Percentiles rank a stretch among this genome's conserved stretches.
These are phyloP conservation scores for Zaprionus obscuricornis DNA, from an alignment of 2,888 invertebrate genomes.

Conservation along the genomic window DNA sequence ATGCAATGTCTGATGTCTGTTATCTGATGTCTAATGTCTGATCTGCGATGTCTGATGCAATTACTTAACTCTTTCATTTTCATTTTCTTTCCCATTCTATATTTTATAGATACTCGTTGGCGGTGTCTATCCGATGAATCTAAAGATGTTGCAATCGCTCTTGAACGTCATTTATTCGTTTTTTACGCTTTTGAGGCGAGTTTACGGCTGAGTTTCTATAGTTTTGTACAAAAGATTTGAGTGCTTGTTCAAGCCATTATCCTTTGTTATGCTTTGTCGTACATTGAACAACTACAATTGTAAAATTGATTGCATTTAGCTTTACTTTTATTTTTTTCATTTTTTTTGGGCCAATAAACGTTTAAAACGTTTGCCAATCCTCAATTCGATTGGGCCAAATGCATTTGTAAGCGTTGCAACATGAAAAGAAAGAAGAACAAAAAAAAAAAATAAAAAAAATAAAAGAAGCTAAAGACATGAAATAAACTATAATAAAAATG, in stretches of 20 bases:
- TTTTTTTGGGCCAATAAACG: slow-evolving; percentile 62
- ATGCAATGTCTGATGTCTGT: too few species aligned
- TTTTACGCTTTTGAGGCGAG: slow-evolving; percentile 71
- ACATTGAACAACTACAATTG: slow-evolving; percentile 28
- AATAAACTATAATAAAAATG: slow-evolving; percentile 77
- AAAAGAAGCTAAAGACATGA: slow-evolving; percentile 26
- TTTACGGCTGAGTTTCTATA: slow-evolving; percentile 73
- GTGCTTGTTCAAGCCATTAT: slow-evolving; percentile 11
- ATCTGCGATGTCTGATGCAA: slow-evolving; percentile 12
- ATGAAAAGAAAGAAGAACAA: slow-evolving; percentile 13
- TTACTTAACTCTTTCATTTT: slow-evolving; percentile 9
- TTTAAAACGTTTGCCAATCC: slow-evolving; percentile 25
- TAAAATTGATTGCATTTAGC: slow-evolving; percentile 72
- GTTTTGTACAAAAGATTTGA: too few species aligned
- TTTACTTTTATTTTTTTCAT: too few species aligned
- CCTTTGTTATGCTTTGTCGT: slow-evolving; percentile 6
- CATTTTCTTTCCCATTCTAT: not conserved
- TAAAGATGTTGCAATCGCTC: slow-evolving; percentile 75
- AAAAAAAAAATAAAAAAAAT: not conserved
- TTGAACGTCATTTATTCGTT: slow-evolving; percentile 76
- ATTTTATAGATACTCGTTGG: slow-evolving; percentile 74
- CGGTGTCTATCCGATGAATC: slow-evolving; percentile 76
- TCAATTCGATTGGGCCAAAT: slow-evolving; percentile 47
- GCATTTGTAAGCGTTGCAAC: slow-evolving; percentile 12
- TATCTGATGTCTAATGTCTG: too few species aligned